Conservation (phyloP, 2,113 vertebrate species). For the Anser cygnoides region DNA sequence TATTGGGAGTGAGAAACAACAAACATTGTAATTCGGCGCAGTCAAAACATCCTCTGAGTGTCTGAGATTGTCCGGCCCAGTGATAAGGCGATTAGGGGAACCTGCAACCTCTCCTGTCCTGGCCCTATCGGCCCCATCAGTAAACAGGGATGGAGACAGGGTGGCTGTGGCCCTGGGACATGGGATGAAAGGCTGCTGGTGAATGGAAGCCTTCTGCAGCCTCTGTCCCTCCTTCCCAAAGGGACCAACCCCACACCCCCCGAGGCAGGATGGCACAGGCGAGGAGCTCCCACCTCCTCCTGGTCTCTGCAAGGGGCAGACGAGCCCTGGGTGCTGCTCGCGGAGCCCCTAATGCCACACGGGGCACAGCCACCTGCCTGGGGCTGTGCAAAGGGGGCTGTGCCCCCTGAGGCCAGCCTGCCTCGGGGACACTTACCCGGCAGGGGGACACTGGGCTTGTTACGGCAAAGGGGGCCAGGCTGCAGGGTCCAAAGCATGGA, state of each 20-base stretch:
- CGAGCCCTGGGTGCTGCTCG: not conserved
- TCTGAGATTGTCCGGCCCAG: slow-evolving; percentile 50
- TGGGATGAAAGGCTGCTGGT: slow-evolving; percentile 51
- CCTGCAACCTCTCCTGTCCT: slow-evolving; percentile 50
- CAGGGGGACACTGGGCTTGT: fast-evolving
- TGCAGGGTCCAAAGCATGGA: not conserved
- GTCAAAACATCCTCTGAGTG: slow-evolving; percentile 77
- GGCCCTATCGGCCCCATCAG: slow-evolving; percentile 73
- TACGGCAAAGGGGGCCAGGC: not conserved
- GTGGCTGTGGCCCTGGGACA: slow-evolving; percentile 74
- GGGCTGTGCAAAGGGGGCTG: not conserved
- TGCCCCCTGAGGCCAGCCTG: not conserved
- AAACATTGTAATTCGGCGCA: slow-evolving; percentile 72
- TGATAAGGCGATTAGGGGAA: slow-evolving; percentile 68
- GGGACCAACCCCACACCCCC: not conserved
- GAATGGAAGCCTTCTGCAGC: slow-evolving; percentile 10
- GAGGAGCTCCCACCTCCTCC: not conserved
- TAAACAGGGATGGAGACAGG: slow-evolving; percentile 78
- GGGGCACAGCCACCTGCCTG: fast-evolving
- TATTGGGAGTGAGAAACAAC: slow-evolving; percentile 75
- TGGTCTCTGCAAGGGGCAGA: not conserved
- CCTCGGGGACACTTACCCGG: not conserved
- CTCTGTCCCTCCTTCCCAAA: not conserved
- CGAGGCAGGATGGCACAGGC: not conserved
- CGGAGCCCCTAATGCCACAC: fast-evolving